Conservation (phyloP, 1,140 invertebrate genomes). For the Drosophila setifemur region DNA sequence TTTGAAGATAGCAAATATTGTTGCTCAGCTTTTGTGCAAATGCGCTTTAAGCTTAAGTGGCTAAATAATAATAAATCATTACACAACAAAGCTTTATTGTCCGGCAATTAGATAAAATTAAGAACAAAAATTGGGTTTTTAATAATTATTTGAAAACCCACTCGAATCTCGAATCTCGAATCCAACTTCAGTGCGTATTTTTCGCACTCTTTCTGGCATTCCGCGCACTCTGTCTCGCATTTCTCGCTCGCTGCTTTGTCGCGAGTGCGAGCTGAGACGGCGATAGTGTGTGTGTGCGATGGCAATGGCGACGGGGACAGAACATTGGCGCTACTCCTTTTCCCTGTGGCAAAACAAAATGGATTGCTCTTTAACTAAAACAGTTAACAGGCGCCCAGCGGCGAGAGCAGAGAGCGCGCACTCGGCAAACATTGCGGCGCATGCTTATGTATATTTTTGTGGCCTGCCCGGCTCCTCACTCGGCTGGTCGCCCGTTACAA, state of each 20-base stretch:
- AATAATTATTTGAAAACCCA: background rate
- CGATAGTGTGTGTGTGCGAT: slow-evolving; percentile 1
- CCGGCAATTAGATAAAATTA: background rate
- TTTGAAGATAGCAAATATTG: slow-evolving; percentile 16
- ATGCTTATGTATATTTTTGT: slow-evolving; percentile 46
- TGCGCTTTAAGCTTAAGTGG: slow-evolving; percentile 70
- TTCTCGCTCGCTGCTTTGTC: slow-evolving; percentile 12
- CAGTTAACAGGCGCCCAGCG: slow-evolving; percentile 75
- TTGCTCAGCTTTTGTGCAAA: slow-evolving; percentile 55
- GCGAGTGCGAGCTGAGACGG: slow-evolving; percentile 25
- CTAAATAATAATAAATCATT: slow-evolving; percentile 7
- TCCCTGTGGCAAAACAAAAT: slow-evolving; percentile 81
- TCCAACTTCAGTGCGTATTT: slow-evolving; percentile 2
- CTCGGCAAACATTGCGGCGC: slow-evolving; percentile 50
- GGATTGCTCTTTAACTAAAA: slow-evolving; percentile 82
- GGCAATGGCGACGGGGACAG: slow-evolving; percentile 27
- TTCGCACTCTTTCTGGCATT: slow-evolving; percentile 27
- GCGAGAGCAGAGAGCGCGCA: background rate
- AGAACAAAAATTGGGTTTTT: background rate
- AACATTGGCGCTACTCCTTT: slow-evolving; percentile 69
- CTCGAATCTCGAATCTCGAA: too few species aligned
- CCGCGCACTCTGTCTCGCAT: slow-evolving; percentile 19
- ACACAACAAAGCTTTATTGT: slow-evolving; percentile 19
- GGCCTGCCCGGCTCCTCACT: background rate
- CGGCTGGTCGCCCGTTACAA: slow-evolving; percentile 42